Evolutionary conservation across 2,113 vertebrate species (phyloP).

Genomic region (Nematolebias whitei): DNA sequence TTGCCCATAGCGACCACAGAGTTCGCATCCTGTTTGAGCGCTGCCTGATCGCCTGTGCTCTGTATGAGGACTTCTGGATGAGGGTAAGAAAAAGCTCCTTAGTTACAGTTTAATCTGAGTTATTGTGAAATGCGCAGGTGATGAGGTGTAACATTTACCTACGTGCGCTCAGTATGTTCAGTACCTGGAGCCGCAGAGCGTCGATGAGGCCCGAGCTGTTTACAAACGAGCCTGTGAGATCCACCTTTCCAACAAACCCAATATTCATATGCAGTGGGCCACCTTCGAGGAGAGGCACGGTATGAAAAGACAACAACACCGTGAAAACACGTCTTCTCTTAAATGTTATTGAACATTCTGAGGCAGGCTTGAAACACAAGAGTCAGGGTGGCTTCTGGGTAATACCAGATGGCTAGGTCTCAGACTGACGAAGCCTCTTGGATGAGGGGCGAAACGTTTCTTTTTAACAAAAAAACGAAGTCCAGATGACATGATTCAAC

Average conservation of each 20-base stretch:
- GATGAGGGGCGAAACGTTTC: no score
- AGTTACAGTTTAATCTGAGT: neutral
- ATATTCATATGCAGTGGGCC: constrained; percentile 86
- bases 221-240: constrained; percentile 84
- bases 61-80: constrained; percentile 88
- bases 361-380: no score
- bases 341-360: no score
- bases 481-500: no score
- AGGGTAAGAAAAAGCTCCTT: constrained; percentile 72
- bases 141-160: constrained; percentile 4
- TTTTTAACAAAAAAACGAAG: no score
- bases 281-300: constrained; percentile 88
- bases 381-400: no score
- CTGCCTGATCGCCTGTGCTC: constrained; percentile 86
- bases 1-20: constrained; percentile 66
- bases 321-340: no score
- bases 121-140: neutral
- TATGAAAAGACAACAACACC: constrained; percentile 48
- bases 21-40: constrained; percentile 85
- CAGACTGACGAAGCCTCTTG: no score
- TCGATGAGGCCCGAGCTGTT: constrained; percentile 76
- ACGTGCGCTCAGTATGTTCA: constrained; percentile 77
- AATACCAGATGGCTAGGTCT: no score
- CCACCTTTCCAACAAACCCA: constrained; percentile 82
- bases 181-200: constrained; percentile 81